Evolutionary conservation across 2,113 vertebrate species (phyloP).

Genomic region (Onychorhynchus coronatus): DNA sequence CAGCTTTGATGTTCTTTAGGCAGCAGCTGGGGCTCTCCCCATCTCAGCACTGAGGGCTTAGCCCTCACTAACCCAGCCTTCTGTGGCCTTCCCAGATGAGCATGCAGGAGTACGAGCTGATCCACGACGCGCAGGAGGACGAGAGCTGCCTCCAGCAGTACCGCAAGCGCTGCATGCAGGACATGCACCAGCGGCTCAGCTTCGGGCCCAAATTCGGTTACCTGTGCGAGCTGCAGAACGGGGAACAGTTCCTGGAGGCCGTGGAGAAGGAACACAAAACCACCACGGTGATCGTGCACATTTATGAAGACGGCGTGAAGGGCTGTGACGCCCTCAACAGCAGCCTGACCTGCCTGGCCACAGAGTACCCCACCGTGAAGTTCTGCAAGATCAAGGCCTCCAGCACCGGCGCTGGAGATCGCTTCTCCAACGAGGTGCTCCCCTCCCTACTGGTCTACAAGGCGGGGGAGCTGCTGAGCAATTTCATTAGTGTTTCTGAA

Average conservation of each 20-base stretch:
- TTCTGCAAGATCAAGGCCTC: slow-evolving; percentile 94
- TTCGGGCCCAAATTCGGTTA: slow-evolving; percentile 89
- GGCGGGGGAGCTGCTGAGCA: slow-evolving; percentile 92
- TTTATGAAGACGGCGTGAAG: slow-evolving; percentile 85
- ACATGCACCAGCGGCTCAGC: slow-evolving; percentile 94
- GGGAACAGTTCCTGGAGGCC: slow-evolving; percentile 91
- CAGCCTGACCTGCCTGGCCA: slow-evolving; percentile 86
- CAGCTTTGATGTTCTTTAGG: not conserved
- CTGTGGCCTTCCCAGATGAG: slow-evolving; percentile 82
- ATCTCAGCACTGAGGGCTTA: not conserved
- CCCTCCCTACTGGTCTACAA: slow-evolving; percentile 93
- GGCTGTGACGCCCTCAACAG: slow-evolving; percentile 88
- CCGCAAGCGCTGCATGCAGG: slow-evolving; percentile 91
- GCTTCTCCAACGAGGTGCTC: slow-evolving; percentile 87
- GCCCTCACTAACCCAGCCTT: not conserved
- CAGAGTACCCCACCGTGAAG: slow-evolving; percentile 86
- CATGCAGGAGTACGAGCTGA: slow-evolving; percentile 90
- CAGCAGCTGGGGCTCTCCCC: not conserved
- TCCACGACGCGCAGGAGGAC: slow-evolving; percentile 86
- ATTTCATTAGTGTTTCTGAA: slow-evolving; percentile 88
- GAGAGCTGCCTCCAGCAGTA: slow-evolving; percentile 90
- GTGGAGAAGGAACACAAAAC: slow-evolving; percentile 90
- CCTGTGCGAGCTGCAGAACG: slow-evolving; percentile 85
- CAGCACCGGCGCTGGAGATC: slow-evolving; percentile 85
- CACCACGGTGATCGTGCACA: slow-evolving; percentile 89